A percentile compares a stretch with the other conserved stretches of the same genome.
phyloP scores from a whole-genome alignment of 2,888 invertebrate species.

The Pegoplata infirma region DNA sequence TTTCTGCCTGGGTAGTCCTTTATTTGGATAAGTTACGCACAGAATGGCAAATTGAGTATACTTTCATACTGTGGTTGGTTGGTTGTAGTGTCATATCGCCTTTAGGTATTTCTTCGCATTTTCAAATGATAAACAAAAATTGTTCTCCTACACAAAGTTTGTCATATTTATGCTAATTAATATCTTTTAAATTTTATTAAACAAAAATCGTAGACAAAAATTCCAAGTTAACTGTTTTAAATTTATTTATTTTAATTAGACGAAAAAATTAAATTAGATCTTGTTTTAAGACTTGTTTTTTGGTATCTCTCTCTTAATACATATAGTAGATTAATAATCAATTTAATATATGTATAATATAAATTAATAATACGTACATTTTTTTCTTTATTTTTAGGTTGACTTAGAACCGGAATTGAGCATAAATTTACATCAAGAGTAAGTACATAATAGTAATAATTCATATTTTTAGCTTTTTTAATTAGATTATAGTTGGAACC shows the following conservation, averaged over 20 bases:
- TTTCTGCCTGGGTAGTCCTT: too few relatives aligned
- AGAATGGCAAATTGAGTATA: too few relatives aligned
- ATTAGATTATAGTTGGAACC: too few relatives aligned
- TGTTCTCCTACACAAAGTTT: not conserved
- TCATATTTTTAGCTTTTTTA: too few relatives aligned
- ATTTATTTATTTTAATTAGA: not conserved
- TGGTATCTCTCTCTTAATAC: too few relatives aligned
- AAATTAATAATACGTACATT: constrained; percentile 52
- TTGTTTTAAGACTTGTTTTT: constrained; percentile 21
- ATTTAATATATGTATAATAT: constrained; percentile 8
- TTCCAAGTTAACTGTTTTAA: not conserved
- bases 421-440: constrained; percentile 87
- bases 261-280: not conserved
- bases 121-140: too few relatives aligned
- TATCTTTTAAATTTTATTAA: not conserved
- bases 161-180: not conserved
- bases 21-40: too few relatives aligned
- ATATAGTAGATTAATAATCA: not conserved
- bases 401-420: constrained; percentile 89
- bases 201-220: not conserved
- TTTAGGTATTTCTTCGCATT: too few relatives aligned
- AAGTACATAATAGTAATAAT: too few relatives aligned
- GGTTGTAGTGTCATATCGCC: too few relatives aligned
- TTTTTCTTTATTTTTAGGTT: constrained; percentile 80
- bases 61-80: too few relatives aligned